Evolutionary conservation across 1,140 invertebrate species (phyloP).

Genomic region (Dreissena polymorpha): DNA sequence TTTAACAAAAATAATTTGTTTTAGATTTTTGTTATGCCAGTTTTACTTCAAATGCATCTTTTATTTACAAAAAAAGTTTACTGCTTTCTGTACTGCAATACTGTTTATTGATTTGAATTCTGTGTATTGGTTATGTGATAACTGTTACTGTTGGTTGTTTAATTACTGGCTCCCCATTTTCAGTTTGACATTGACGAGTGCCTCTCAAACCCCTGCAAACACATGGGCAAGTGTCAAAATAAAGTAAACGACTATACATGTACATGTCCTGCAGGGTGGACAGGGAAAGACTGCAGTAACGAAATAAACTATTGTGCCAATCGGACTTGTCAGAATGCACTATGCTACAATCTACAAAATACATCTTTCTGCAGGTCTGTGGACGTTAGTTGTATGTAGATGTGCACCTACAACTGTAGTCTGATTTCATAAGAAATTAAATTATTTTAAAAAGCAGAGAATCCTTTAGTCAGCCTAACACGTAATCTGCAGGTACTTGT

Average conservation of each 20-base stretch:
- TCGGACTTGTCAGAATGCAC: conserved; percentile 18
- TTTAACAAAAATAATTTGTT: not conserved
- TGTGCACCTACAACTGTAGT: not conserved
- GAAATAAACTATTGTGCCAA: conserved; percentile 61
- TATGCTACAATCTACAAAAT: conserved; percentile 12
- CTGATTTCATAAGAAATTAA: not conserved
- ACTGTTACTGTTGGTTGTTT: no score
- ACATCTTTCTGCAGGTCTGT: conserved; percentile 29
- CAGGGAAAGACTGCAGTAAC: conserved; percentile 93
- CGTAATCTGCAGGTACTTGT: not conserved
- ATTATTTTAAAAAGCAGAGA: not conserved
- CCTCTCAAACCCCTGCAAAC: conserved; percentile 64
- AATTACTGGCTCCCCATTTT: not conserved
- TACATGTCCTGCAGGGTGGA: conserved; percentile 92
- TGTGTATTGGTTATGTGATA: no score
- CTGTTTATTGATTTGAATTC: no score
- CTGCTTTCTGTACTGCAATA: no score
- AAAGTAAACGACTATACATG: conserved; percentile 85
- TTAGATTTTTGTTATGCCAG: not conserved
- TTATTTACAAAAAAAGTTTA: no score
- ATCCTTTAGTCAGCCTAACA: not conserved
- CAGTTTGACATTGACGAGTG: conserved; percentile 82
- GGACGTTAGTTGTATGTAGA: not conserved
- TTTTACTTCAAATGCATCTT: no score
- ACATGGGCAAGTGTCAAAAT: conserved; percentile 84